These are phyloP conservation scores for Podargus strigoides DNA, from an alignment of 2,797 vertebrate genomes.

Conservation along the genomic window DNA sequence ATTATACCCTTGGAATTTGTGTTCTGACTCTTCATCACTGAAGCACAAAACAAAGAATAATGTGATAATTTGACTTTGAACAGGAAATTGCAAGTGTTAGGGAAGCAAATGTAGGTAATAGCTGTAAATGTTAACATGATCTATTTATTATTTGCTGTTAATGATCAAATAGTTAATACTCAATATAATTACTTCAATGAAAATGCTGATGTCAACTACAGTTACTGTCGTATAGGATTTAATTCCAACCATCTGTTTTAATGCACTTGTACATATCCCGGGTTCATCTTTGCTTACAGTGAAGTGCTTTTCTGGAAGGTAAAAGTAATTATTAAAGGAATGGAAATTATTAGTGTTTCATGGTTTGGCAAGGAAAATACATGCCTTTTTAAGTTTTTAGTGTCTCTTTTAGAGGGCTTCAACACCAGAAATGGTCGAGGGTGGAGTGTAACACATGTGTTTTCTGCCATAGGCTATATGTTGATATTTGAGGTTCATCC, in stretches of 20 bases:
- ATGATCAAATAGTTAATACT: neutral
- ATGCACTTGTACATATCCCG: neutral
- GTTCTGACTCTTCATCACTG: neutral
- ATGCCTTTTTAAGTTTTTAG: neutral
- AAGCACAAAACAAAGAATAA: neutral
- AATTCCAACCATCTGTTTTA: slow-evolving; percentile 3
- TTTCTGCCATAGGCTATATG: neutral
- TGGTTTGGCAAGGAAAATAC: neutral
- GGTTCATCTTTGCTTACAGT: neutral
- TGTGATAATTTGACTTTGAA: neutral
- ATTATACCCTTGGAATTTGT: neutral
- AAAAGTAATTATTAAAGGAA: slow-evolving; percentile 15
- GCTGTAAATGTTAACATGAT: neutral
- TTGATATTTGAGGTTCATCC: neutral
- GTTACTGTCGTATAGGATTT: neutral
- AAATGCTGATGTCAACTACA: neutral
- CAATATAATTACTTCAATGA: neutral
- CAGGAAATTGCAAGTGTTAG: neutral
- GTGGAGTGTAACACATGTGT: neutral
- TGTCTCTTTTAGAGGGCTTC: neutral
- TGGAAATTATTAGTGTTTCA: slow-evolving; percentile 37
- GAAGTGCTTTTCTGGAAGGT: slow-evolving; percentile 8
- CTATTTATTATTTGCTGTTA: neutral
- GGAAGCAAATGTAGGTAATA: neutral
- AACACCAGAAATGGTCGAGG: neutral